A percentile compares a stretch with the other conserved stretches of the same genome.
These are phyloP conservation scores for Ptilodon capucinus DNA, from an alignment of 2,888 invertebrate genomes.

Conservation along the genomic window DNA sequence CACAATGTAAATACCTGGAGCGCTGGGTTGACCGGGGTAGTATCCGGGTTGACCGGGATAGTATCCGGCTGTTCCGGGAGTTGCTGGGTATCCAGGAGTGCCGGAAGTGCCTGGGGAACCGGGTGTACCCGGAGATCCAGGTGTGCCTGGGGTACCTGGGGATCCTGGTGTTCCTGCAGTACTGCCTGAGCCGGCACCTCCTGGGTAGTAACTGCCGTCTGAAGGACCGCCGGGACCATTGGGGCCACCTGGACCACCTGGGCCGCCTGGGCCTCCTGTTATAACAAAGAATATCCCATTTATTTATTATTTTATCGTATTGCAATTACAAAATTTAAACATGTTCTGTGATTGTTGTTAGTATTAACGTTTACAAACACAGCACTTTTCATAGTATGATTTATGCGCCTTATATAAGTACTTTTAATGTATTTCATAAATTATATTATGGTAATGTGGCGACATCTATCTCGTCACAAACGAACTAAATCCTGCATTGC, in stretches of 20 bases:
- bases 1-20: conserved; percentile 14
- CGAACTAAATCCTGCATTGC: too few species aligned
- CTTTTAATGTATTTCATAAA: too few species aligned
- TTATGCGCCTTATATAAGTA: too few species aligned
- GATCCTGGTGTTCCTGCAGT: conserved; percentile 17
- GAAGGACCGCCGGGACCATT: conserved; percentile 26
- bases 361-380: too few species aligned
- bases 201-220: conserved; percentile 28
- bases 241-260: conserved; percentile 22
- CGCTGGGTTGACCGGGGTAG: conserved; percentile 22
- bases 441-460: too few species aligned
- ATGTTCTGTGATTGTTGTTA: too few species aligned
- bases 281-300: background rate
- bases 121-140: conserved; percentile 37
- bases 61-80: conserved; percentile 30
- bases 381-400: too few species aligned
- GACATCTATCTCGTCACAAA: too few species aligned
- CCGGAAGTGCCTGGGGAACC: conserved; percentile 19
- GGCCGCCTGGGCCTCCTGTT: conserved; percentile 8
- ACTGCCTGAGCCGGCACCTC: conserved; percentile 7
- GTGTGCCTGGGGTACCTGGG: conserved; percentile 40
- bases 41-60: conserved; percentile 30
- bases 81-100: conserved; percentile 35
- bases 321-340: too few species aligned
- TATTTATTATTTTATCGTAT: too few species aligned